These are phyloP conservation scores for Gallinago solitaria DNA, from an alignment of 2,797 vertebrate species.

Conservation along the genomic window DNA sequence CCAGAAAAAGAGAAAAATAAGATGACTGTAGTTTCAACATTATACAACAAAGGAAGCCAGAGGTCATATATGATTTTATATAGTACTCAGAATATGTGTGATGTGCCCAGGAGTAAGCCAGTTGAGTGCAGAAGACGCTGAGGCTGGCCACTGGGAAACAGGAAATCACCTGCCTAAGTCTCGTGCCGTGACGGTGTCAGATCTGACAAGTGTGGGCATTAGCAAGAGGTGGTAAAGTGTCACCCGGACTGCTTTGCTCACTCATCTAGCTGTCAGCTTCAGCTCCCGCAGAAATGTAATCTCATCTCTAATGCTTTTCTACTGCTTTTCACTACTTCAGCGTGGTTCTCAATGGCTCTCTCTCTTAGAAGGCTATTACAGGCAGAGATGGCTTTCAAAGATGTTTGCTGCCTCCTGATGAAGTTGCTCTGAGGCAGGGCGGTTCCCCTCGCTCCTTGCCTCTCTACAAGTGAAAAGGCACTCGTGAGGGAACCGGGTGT, in stretches of 20 bases:
- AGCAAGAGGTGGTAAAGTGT: not conserved
- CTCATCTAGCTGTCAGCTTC: not conserved
- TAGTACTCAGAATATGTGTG: not conserved
- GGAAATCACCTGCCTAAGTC: not conserved
- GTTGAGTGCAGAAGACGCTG: not conserved
- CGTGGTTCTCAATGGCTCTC: not conserved
- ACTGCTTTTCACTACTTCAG: not conserved
- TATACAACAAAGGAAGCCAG: not conserved
- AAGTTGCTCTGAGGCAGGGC: not conserved
- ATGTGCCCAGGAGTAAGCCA: not conserved
- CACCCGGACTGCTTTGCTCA: not conserved
- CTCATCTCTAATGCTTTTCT: not conserved
- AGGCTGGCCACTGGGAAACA: not conserved
- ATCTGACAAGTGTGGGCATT: not conserved
- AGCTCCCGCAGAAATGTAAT: not conserved
- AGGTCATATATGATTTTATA: not conserved
- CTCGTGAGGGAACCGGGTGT: not conserved
- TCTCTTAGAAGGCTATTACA: not conserved
- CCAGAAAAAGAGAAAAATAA: not conserved
- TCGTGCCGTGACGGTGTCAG: fast-evolving
- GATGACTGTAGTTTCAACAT: not conserved
- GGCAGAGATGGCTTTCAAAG: not conserved
- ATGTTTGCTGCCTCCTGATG: not conserved
- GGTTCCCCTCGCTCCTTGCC: not conserved
- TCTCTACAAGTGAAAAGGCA: not conserved